Evolutionary conservation across 2,113 vertebrate species (phyloP), one percentile per base, ranked within the genome.

Genomic region (Cyanoderma ruficeps): DNA sequence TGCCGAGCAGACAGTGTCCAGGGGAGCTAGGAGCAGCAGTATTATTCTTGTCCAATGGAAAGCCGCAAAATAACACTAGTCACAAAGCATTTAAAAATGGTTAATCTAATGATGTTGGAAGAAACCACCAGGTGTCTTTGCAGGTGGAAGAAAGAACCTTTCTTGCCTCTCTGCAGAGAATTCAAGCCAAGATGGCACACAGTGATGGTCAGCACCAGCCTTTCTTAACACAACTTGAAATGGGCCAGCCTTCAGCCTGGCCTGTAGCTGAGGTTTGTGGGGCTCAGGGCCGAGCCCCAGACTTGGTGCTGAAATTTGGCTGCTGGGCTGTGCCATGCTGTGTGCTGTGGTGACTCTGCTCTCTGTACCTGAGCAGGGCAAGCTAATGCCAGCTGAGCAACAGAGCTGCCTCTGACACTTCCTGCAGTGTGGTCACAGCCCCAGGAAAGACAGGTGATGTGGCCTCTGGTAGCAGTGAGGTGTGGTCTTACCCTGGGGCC

Each of bases 41-140:
- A 89, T 93, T 96, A 89, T 27, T 94, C 46, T 79, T 79, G 37
- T 70, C 70, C 49, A 42, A 2, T 76, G 75, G 89, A 89, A 94
- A 92, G 84, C 76, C 93, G 59, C 89, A 93, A 68, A 94, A 79
- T 85, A 96, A 96, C 96, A 96, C 95, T 96, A 97, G 87, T 94
- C 95, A 92, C 87, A 90, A 94, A 95, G 82, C 87, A 81, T 95
- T 97, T 90, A 33, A 81, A 89, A 96, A 92, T 93, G 90, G 91
- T 91, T 95, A 68, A 77, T 83, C 53, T 93, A 71, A 57, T 31
- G 50, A 27, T 46, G 49, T 52, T 75, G 69, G 41, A 81, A 93
- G 88, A 92, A 93, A 90, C 39, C 35, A 64, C 57, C 60, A 39
- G 42, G 16, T 70, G 49, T 96, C 70, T 95, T 94, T 72, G 75